Evolutionary conservation across 1,140 invertebrate genomes (phyloP).

Genomic region (Drosophila lowei): DNA sequence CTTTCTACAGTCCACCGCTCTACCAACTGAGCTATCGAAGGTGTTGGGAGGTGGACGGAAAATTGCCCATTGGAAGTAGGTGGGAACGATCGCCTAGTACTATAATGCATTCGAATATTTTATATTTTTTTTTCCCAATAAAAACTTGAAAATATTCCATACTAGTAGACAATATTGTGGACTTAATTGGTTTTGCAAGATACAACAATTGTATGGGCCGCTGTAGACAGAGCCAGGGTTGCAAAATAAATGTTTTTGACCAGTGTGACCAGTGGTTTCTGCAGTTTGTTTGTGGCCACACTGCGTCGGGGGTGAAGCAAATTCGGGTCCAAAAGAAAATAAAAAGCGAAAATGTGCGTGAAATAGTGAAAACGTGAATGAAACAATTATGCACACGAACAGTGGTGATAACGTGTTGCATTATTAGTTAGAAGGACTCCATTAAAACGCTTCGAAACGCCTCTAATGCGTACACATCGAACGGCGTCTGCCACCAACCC

Average conservation of each 20-base stretch:
- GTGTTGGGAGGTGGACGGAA: slow-evolving; percentile 54
- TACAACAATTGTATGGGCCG: background rate
- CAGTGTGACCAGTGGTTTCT: slow-evolving; percentile 18
- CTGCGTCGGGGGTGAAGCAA: slow-evolving; percentile 58
- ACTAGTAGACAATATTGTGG: no score
- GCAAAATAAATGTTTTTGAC: background rate
- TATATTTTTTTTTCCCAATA: no score
- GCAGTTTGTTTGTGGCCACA: background rate
- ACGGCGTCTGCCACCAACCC: slow-evolving; percentile 31
- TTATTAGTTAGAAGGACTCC: slow-evolving; percentile 17
- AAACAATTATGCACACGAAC: slow-evolving; percentile 26
- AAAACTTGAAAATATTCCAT: no score
- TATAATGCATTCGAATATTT: no score
- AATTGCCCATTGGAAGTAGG: background rate
- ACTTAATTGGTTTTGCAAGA: no score
- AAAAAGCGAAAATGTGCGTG: slow-evolving; percentile 58
- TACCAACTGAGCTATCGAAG: slow-evolving; percentile 95
- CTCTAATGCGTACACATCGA: slow-evolving; percentile 9
- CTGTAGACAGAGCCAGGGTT: slow-evolving; percentile 8
- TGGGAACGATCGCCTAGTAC: no score
- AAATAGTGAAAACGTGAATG: slow-evolving; percentile 58
- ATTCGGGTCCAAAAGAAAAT: slow-evolving; percentile 27
- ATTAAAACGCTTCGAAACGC: slow-evolving; percentile 5
- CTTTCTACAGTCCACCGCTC: slow-evolving; percentile 93
- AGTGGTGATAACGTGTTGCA: slow-evolving; percentile 16